A percentile compares a stretch with the other conserved stretches of the same genome.
phyloP scores from a whole-genome alignment of 2,113 vertebrate genomes.

The Axis porcinus region DNA sequence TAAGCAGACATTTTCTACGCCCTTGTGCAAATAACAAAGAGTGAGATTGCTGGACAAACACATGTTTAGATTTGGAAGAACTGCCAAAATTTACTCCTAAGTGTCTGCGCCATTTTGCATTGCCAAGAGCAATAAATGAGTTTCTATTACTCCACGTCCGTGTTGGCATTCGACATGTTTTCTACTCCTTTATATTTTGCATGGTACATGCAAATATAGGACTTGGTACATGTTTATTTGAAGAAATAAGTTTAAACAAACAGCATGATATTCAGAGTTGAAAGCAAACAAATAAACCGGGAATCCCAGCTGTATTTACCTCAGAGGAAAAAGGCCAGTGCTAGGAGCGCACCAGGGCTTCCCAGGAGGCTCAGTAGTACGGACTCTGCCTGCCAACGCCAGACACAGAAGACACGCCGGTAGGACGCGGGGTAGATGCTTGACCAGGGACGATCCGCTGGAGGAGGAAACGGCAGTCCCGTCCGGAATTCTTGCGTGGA shows the following conservation, averaged over 20 bases:
- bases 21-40: background rate
- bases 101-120: background rate
- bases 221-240: too few species aligned
- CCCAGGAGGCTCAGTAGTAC: too few species aligned
- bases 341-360: too few species aligned
- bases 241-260: too few species aligned
- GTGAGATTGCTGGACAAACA: background rate
- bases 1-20: background rate
- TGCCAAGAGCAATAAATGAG: background rate
- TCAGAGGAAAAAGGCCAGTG: too few species aligned
- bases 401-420: too few species aligned
- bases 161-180: background rate
- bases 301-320: too few species aligned
- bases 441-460: background rate
- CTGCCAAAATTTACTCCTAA: background rate
- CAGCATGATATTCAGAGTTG: too few species aligned
- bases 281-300: too few species aligned
- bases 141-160: background rate
- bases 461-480: background rate
- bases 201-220: too few species aligned
- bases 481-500: background rate
- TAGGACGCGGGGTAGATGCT: background rate
- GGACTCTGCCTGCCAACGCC: too few species aligned
- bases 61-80: background rate
- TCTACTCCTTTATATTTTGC: background rate